phyloP scores from a whole-genome alignment of 2,888 invertebrate genomes.

The Sicus ferrugineus region DNA sequence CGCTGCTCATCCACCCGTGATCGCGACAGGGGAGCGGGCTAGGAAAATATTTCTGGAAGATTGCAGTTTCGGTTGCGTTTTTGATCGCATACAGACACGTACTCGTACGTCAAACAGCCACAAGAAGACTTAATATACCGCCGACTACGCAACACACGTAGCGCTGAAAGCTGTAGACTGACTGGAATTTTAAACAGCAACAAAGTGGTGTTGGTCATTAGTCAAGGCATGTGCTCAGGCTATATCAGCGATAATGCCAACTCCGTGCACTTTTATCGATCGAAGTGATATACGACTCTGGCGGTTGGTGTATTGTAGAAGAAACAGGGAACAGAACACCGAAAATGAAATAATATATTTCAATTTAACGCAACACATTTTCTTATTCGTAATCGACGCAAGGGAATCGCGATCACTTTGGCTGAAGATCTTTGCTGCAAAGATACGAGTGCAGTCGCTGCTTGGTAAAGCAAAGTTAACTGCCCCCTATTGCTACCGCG shows the following conservation, averaged over 20 bases:
- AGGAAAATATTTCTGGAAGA: not conserved
- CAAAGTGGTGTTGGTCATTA: conserved; percentile 34
- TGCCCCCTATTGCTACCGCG: conserved; percentile 29
- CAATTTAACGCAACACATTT: conserved; percentile 41
- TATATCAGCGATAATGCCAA: conserved; percentile 39
- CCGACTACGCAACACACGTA: conserved; percentile 24
- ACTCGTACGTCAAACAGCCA: conserved; percentile 21
- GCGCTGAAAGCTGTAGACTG: conserved; percentile 22
- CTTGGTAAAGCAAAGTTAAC: conserved; percentile 25
- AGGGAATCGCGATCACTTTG: not conserved
- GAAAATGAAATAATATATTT: conserved; percentile 42
- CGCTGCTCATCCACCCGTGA: no score
- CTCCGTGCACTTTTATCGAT: conserved; percentile 47
- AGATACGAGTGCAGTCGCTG: conserved; percentile 11
- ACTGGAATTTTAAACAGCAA: conserved; percentile 31
- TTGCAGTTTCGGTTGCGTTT: conserved; percentile 14
- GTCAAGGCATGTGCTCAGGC: conserved; percentile 40
- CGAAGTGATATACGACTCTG: conserved; percentile 43
- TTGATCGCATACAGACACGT: conserved; percentile 24
- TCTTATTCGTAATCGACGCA: conserved; percentile 13
- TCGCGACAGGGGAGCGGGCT: not conserved
- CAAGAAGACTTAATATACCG: conserved; percentile 19
- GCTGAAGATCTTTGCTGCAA: not conserved
- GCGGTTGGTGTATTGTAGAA: conserved; percentile 13
- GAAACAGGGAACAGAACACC: conserved; percentile 31